phyloP scores from a whole-genome alignment of 2,113 vertebrate species.

The Oncorhynchus keta region DNA sequence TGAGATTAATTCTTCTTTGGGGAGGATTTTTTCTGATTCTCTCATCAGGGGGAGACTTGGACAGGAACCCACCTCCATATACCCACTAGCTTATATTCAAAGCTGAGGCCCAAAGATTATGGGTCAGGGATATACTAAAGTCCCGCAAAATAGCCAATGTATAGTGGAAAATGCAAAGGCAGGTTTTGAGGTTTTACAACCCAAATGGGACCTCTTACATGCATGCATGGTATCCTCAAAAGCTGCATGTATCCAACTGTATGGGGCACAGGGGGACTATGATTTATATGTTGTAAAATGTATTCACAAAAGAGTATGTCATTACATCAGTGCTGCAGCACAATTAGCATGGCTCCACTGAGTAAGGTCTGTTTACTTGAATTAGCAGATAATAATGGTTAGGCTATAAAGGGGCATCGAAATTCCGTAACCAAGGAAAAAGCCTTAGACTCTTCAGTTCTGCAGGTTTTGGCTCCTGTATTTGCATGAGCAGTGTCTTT shows the following conservation, averaged over 20 bases:
- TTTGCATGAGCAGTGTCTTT: too few species aligned
- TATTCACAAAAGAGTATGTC: background rate
- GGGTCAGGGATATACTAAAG: background rate
- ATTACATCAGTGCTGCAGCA: background rate
- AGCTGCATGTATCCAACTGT: background rate
- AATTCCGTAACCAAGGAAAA: background rate
- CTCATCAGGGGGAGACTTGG: too few species aligned
- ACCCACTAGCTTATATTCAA: too few species aligned
- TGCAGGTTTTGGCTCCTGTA: too few species aligned
- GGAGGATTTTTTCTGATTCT: too few species aligned
- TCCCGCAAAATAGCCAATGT: constrained; percentile 9
- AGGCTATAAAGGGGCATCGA: background rate
- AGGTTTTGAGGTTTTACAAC: background rate
- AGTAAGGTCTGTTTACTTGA: constrained; percentile 44
- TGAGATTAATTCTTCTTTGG: too few species aligned
- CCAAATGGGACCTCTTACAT: background rate
- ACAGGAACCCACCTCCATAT: too few species aligned
- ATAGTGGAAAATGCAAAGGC: background rate
- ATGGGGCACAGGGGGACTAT: background rate
- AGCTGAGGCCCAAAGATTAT: background rate
- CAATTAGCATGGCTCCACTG: constrained; percentile 27
- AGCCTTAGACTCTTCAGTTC: too few species aligned
- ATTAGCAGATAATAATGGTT: constrained; percentile 33
- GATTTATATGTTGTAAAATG: background rate
- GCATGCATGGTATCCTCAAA: background rate